Conservation (phyloP, 2,888 invertebrate species). For the Xanthia icteritia region DNA sequence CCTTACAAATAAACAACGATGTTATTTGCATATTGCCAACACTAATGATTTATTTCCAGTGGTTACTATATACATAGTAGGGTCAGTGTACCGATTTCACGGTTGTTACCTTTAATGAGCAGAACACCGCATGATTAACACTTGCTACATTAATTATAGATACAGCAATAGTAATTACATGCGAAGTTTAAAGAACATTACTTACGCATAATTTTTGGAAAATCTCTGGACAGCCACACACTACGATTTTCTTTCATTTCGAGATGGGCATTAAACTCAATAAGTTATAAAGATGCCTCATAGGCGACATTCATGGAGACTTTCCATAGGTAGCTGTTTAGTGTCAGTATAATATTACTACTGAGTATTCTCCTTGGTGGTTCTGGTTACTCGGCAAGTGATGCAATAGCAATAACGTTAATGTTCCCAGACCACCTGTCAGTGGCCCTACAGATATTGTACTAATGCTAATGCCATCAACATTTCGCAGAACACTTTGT, state of each 20-base stretch:
- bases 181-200: slow-evolving; percentile 15
- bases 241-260: slow-evolving; percentile 32
- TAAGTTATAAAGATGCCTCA: slow-evolving; percentile 37
- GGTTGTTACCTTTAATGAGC: slow-evolving; percentile 53
- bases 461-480: slow-evolving; percentile 76
- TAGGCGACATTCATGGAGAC: neutral
- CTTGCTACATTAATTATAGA: slow-evolving; percentile 4
- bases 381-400: slow-evolving; percentile 40
- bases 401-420: slow-evolving; percentile 52
- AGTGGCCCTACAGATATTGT: slow-evolving; percentile 66
- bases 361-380: slow-evolving; percentile 32
- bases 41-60: slow-evolving; percentile 65
- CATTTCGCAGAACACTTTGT: slow-evolving; percentile 85
- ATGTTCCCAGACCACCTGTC: slow-evolving; percentile 64
- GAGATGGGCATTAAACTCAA: slow-evolving; percentile 2
- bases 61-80: slow-evolving; percentile 43
- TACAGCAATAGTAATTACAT: slow-evolving; percentile 17
- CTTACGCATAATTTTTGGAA: slow-evolving; percentile 27
- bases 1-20: slow-evolving; percentile 67
- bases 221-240: slow-evolving; percentile 9
- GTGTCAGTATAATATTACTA: slow-evolving; percentile 31
- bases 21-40: slow-evolving; percentile 65
- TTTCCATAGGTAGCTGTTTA: slow-evolving; percentile 11
- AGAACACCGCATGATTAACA: slow-evolving; percentile 45
- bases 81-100: slow-evolving; percentile 53